Evolutionary conservation across 2,113 vertebrate genomes (phyloP), one percentile per base, ranked within the genome.

Genomic region (Hiodon alosoides): DNA sequence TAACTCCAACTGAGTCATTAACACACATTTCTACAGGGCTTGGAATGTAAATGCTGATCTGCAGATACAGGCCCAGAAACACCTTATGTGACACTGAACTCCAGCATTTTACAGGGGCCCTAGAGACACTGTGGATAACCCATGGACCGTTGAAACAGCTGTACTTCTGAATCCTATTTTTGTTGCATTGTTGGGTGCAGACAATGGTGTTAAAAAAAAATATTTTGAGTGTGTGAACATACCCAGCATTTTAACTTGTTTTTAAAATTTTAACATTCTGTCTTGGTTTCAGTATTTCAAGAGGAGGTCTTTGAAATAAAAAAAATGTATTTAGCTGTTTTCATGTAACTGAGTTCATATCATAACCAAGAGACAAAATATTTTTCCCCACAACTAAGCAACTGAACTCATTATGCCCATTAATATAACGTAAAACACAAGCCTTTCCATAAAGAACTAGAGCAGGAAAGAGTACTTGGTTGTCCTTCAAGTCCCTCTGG

Each of bases 91-190:
- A 74, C 76, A 50, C 66, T 11, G 8, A 76, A 77, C 75, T 82
- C 86, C 85, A 86, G 85, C 84, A 82, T 85, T 85, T 85, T 67
- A 10, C 54, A 17, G 72, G 71, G 60, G 75, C 79, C 81, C 78
- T 51, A 65, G 76, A 81, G 66, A 72, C 71, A 78, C 72, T 76
- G 83, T 85, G 83, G 86, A 88, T 88, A 82, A 87, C 82, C 83
- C 80, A 86, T 84, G 82, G 83, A 78, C 78, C 77, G 59, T 78
- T 80, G 78, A 85, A 85, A 72, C 77, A 79, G 78, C 79, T 81
- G 77, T 75, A 79, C 81, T 81, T 16, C 81, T 79, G 71, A 78
- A 76, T 78, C 67, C 80, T 68, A 76, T 79, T 87, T 82, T 80
- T 72, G 57, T 74, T 17, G 76, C 78, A n/a, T n/a, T 77, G 81